A percentile compares a stretch with the other conserved stretches of the same genome.
Evolutionary conservation across 2,888 invertebrate genomes (phyloP).

Genomic region (Laothoe populi): DNA sequence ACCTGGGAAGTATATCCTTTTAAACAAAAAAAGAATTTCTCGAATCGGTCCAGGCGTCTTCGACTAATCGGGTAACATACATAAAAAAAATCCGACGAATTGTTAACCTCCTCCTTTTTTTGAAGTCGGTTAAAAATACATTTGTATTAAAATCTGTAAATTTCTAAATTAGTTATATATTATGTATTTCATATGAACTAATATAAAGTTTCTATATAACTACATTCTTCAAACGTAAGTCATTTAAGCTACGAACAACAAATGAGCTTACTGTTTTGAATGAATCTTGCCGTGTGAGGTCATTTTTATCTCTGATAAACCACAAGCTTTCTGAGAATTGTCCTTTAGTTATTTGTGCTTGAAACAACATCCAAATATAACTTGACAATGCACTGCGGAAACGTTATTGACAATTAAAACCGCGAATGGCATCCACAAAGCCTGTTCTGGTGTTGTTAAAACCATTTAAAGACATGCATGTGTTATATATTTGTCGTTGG

Average conservation of each 20-base stretch:
- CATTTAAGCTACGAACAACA: not conserved
- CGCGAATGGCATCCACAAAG: not conserved
- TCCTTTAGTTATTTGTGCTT: constrained; percentile 2
- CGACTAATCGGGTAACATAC: too few relatives aligned
- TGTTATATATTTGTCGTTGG: not conserved
- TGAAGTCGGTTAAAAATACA: too few relatives aligned
- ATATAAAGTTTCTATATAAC: too few relatives aligned
- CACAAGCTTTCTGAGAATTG: not conserved
- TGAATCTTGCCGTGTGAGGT: not conserved
- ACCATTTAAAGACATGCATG: not conserved
- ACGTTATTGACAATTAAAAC: constrained; percentile 3
- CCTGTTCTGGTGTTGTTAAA: not conserved
- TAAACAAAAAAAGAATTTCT: too few relatives aligned
- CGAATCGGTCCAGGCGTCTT: too few relatives aligned
- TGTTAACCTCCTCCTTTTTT: too few relatives aligned
- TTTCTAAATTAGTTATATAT: too few relatives aligned
- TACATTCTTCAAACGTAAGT: not conserved
- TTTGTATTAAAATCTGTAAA: too few relatives aligned
- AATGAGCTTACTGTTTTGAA: not conserved
- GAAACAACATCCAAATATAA: not conserved
- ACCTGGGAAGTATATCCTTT: too few relatives aligned
- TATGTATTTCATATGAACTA: too few relatives aligned
- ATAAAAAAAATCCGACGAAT: too few relatives aligned
- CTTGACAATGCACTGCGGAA: not conserved
- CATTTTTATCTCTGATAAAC: not conserved